phyloP scores from a whole-genome alignment of 2,888 invertebrate species.

The Caenorhabditis sp. region DNA sequence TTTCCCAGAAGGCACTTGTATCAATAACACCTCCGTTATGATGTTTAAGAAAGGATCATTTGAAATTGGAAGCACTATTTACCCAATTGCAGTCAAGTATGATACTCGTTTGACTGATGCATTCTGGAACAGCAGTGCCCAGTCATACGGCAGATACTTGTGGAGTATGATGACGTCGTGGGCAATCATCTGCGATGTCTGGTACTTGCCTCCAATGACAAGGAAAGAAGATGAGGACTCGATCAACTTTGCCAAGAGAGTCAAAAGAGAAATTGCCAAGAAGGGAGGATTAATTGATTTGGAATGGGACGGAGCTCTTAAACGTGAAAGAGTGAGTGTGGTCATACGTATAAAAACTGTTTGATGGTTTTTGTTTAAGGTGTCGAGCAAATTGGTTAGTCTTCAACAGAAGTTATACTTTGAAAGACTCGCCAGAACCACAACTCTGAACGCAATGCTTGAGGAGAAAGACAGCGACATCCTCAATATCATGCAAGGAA shows the following conservation, averaged over 20 bases:
- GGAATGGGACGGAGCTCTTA: conserved; percentile 98
- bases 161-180: conserved; percentile 96
- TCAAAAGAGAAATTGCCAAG: conserved; percentile 94
- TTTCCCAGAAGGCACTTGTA: conserved; percentile 99
- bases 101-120: conserved; percentile 96
- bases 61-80: conserved; percentile 93
- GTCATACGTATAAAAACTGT: no score
- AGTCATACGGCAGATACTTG: conserved; percentile 86
- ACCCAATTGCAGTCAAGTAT: conserved; percentile 99
- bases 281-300: conserved; percentile 92
- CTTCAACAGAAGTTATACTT: conserved; percentile 77
- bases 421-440: conserved; percentile 70
- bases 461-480: conserved; percentile 60
- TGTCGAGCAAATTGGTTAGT: conserved; percentile 76
- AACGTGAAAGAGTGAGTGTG: no score
- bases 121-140: conserved; percentile 98
- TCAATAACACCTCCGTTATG: conserved; percentile 99
- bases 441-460: conserved; percentile 88
- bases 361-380: no score
- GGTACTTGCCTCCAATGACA: conserved; percentile 97
- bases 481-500: conserved; percentile 67
- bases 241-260: conserved; percentile 96
- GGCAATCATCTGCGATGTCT: conserved; percentile 99
- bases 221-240: conserved; percentile 88
- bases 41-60: conserved; percentile 99